phyloP scores from a whole-genome alignment of 1,140 invertebrate genomes.

The Aphaenogaster rudis region DNA sequence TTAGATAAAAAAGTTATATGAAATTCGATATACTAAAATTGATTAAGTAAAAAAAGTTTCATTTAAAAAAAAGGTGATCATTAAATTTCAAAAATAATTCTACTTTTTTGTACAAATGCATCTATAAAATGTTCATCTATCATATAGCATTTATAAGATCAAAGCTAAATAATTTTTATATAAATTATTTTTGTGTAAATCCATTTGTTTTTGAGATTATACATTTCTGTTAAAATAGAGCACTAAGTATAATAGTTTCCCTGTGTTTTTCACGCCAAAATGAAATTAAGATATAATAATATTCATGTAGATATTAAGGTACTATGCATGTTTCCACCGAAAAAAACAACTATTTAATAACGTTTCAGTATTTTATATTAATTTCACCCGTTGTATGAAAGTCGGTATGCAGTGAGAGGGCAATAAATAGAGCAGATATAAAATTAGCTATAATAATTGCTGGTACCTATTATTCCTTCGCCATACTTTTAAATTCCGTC shows the following conservation, averaged over 20 bases:
- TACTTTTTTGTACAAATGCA: neutral
- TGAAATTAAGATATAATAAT: slow-evolving; percentile 16
- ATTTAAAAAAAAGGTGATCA: neutral
- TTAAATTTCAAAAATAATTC: neutral
- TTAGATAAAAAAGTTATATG: neutral
- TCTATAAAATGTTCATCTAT: neutral
- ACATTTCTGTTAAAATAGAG: neutral
- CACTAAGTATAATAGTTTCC: slow-evolving; percentile 19
- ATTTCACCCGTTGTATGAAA: slow-evolving; percentile 65
- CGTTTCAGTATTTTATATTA: slow-evolving; percentile 11
- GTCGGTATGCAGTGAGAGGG: slow-evolving; percentile 70
- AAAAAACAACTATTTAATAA: slow-evolving; percentile 7
- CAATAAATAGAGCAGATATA: slow-evolving; percentile 84
- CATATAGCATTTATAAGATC: too few relatives aligned
- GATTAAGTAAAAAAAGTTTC: neutral
- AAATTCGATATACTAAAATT: neutral
- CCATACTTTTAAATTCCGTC: slow-evolving; percentile 65
- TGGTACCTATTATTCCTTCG: slow-evolving; percentile 77
- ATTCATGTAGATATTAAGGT: slow-evolving; percentile 25
- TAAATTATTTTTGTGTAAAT: slow-evolving; percentile 15
- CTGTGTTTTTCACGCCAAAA: neutral
- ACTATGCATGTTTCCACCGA: slow-evolving; percentile 4
- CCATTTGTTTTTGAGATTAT: neutral
- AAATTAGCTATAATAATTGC: slow-evolving; percentile 83
- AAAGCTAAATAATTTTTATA: slow-evolving; percentile 3